Percentiles rank a stretch among this genome's conserved stretches.
Conservation (phyloP, 2,113 vertebrate genomes). For the Platanista minor region DNA sequence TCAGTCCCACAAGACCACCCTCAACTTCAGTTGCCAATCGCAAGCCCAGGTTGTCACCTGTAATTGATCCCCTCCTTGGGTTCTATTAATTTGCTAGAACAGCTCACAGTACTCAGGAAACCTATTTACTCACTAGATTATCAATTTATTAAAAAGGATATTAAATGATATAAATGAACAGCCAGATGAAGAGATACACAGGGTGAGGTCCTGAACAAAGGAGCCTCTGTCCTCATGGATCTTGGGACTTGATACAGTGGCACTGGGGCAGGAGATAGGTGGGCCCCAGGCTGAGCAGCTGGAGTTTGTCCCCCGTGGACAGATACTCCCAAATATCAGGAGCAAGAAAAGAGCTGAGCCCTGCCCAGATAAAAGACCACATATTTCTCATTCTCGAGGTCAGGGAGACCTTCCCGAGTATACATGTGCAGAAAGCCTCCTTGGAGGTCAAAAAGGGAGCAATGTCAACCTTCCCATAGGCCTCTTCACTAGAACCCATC, state of each 20-base stretch:
- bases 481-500: background rate
- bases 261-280: background rate
- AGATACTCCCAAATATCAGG: background rate
- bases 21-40: background rate
- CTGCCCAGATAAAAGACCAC: background rate
- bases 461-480: background rate
- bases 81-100: background rate
- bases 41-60: background rate
- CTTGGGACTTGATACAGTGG: background rate
- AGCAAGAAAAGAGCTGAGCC: background rate
- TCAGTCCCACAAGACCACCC: background rate
- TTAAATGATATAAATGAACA: background rate
- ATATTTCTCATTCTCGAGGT: background rate
- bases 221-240: background rate
- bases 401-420: background rate
- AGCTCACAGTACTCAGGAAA: background rate
- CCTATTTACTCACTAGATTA: background rate
- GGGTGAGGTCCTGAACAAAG: background rate
- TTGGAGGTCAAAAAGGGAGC: background rate
- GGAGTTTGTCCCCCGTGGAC: background rate
- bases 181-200: background rate
- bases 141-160: background rate
- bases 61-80: background rate
- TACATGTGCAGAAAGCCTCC: background rate
- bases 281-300: background rate